Evolutionary conservation across 2,113 vertebrate species (phyloP).

Genomic region (Motacilla alba): DNA sequence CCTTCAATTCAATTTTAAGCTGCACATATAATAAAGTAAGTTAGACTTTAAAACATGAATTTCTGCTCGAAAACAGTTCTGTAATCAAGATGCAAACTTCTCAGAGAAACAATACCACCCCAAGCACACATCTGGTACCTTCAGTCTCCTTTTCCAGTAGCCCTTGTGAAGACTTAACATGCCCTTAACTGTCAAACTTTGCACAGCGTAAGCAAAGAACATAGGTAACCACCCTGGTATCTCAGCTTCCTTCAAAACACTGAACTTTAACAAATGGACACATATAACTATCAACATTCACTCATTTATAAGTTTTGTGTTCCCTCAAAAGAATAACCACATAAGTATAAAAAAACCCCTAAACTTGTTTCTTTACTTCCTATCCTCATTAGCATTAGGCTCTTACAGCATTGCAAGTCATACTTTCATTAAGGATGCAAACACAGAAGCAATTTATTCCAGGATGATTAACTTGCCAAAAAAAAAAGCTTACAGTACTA

Average conservation of each 20-base stretch:
- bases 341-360: fast-evolving
- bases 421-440: not conserved
- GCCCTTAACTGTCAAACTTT: not conserved
- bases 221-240: fast-evolving
- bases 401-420: not conserved
- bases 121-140: not conserved
- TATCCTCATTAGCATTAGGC: not conserved
- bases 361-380: not conserved
- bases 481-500: not conserved
- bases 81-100: not conserved
- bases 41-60: not conserved
- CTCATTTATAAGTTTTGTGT: not conserved
- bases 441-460: not conserved
- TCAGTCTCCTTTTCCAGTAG: not conserved
- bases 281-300: not conserved
- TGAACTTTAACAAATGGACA: not conserved
- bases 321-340: not conserved
- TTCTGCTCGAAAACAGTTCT: not conserved
- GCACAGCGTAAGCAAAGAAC: not conserved
- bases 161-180: not conserved
- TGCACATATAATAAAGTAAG: not conserved
- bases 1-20: not conserved
- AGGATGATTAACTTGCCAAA: not conserved
- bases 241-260: not conserved
- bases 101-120: not conserved